Base-by-base conservation (phyloP, 2,113 vertebrate genomes). In the Pandion haliaetus region DNA sequence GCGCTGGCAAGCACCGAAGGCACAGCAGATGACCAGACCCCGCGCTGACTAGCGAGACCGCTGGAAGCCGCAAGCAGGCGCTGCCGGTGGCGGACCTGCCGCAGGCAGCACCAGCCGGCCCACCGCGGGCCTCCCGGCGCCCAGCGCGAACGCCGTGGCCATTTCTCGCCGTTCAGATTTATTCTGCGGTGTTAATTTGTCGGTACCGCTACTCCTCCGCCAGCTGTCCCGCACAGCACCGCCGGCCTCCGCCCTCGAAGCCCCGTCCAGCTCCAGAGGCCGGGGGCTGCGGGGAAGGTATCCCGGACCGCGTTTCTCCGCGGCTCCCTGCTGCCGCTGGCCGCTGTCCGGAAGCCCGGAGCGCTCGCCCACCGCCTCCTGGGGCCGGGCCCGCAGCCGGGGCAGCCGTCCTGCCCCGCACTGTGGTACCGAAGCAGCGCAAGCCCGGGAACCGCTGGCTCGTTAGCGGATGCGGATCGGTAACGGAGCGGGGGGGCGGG, bases 131-230 rank as follows among this genome's bases (percentile, higher is more conserved):
- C 34, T 44, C 8, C 26, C 6, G 58, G 29, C n/a, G n/a, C 2
- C 18, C 16, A 8, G 23, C 17, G 1, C 11, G 5, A 49, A 14
- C 12, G n/a, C 7, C 9, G 3, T 15, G 14, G 21, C 26, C 1
- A 7, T 29, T 34, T 14, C 7, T 45, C 13, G 31, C 17, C 18
- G 4, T 17, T 42, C 29, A 3, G 17, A 6, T 62, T 54, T 17
- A 34, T 34, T 34, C 11, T 9, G 4, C 54, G 4, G 17, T 17
- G 5, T n/a, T n/a, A n/a, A n/a, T n/a, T n/a, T 19, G n/a, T 19
- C 17, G 71, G 29, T 8, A 2, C 7, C 10, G 62, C 45, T 8
- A 1, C 47, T 32, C 36, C 3, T 7, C 50, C 7, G 58, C 19
- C 52, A 16, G 44, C 7, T 12, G 44, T 4, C 54, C 13, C 44